These are phyloP conservation scores for Pionites leucogaster DNA, from an alignment of 2,113 vertebrate genomes.

Conservation along the genomic window DNA sequence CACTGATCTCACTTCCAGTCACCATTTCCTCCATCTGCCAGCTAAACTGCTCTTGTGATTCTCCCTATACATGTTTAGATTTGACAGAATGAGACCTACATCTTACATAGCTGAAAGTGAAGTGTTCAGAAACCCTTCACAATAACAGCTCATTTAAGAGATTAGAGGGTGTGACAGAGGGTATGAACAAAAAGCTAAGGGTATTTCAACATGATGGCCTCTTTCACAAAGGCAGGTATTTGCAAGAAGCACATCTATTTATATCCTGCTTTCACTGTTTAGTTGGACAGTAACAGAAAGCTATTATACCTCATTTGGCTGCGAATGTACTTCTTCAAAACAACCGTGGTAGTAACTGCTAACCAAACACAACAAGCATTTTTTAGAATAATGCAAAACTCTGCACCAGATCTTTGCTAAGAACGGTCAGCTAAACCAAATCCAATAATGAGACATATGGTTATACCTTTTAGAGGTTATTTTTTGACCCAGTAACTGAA, in stretches of 20 bases:
- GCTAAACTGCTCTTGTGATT: background rate
- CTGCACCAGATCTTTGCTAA: background rate
- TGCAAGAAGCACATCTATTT: background rate
- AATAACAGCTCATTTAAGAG: background rate
- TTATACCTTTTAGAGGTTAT: background rate
- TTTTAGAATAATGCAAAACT: background rate
- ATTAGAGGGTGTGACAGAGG: background rate
- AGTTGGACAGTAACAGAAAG: background rate
- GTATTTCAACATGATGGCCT: background rate
- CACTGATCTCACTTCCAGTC: conserved; percentile 45
- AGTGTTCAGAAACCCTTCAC: background rate
- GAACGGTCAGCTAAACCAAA: background rate
- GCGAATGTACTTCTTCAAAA: background rate
- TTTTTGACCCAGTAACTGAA: background rate
- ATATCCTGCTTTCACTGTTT: background rate
- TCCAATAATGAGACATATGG: background rate
- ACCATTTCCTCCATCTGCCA: conserved; percentile 43
- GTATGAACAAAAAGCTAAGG: background rate
- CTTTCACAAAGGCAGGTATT: background rate
- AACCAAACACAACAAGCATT: background rate
- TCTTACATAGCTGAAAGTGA: background rate
- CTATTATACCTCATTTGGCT: background rate
- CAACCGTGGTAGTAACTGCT: background rate
- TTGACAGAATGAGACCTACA: background rate
- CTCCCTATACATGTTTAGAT: background rate